phyloP scores from a whole-genome alignment of 2,113 vertebrate genomes.

The Chloroceryle aenea region DNA sequence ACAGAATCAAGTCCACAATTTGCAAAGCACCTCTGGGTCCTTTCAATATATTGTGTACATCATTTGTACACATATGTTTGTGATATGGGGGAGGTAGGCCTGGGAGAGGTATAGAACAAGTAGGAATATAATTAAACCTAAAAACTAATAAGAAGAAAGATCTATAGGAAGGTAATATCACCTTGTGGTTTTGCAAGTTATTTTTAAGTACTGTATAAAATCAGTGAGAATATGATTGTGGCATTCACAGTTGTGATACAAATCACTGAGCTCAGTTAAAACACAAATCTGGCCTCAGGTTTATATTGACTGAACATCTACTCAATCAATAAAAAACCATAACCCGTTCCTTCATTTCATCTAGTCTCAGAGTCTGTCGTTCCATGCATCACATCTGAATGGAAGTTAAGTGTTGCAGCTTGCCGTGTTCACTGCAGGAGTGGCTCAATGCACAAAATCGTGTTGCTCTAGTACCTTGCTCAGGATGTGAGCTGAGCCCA shows the following conservation, averaged over 20 bases:
- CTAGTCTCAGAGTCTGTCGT: not conserved
- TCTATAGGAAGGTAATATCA: conserved; percentile 45
- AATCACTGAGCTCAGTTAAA: conserved; percentile 12
- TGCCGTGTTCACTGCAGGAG: not conserved
- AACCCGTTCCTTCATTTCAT: conserved; percentile 39
- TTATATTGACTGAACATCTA: conserved; percentile 56
- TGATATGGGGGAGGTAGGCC: not conserved
- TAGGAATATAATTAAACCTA: conserved; percentile 30
- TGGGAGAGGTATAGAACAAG: conserved; percentile 24
- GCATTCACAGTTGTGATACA: conserved; percentile 25
- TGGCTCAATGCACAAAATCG: not conserved
- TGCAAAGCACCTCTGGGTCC: conserved; percentile 51
- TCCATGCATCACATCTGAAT: not conserved
- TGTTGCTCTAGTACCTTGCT: not conserved
- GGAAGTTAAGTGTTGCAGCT: not conserved
- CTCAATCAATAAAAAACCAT: conserved; percentile 51
- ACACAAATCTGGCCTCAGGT: conserved; percentile 57
- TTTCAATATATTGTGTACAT: conserved; percentile 42
- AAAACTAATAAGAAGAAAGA: conserved; percentile 54
- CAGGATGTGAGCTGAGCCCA: not conserved
- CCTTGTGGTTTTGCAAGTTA: conserved; percentile 35
- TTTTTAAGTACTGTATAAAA: conserved; percentile 54
- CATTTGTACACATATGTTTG: conserved; percentile 14
- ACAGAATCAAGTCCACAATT: not conserved
- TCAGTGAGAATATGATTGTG: conserved; percentile 31